Evolutionary conservation across 1,140 invertebrate genomes (phyloP), one percentile per base, ranked within the genome.

Genomic region (Conus betulinus): DNA sequence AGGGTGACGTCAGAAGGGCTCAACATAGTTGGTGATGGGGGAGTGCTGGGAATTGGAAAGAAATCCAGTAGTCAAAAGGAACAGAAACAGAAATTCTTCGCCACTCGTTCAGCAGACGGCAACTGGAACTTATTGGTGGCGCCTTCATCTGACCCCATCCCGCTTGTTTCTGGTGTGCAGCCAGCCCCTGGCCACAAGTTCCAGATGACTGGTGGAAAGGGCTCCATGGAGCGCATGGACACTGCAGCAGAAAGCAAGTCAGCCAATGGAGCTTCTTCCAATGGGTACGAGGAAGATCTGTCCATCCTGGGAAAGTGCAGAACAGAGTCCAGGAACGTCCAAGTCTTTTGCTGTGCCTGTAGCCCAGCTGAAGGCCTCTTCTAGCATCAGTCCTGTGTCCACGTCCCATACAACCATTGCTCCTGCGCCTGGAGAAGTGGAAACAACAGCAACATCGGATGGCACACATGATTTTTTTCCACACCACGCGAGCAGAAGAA

Each of bases 41-140:
- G 71, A 13, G 85, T 79, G 74, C 71, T 78, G 51, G 85, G 85
- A 51, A 87, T 55, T n/a, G 85, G 71, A 5, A 74, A 71, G 71
- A 57, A 27, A 15, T 27, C 71, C 52, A 87, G 51, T 52, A 74
- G 74, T 51, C 85, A 78, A 53, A 15, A 76, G 20, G n/a, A 52
- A 15, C 57, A 76, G 85, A 74, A 87, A 71, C 85, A 87, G 85
- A 52, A 87, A 53, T 87, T 87, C 53, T 87, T 87, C n/a, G 85
- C 85, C 74, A 87, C 85, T 3, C 85, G 85, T 20, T 57, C 85
- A 7, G 63, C 71, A n/a, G 85, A 87, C 53, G 85, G 85, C 71
- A 87, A 78, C 71, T 87, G 85, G 85, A 87, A 87, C 85, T 53
- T 87, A 51, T 51, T 87, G 85, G 57, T 87, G 85, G 85, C 85